Conservation (phyloP, 1,140 invertebrate genomes). For the Gryon sp. region DNA sequence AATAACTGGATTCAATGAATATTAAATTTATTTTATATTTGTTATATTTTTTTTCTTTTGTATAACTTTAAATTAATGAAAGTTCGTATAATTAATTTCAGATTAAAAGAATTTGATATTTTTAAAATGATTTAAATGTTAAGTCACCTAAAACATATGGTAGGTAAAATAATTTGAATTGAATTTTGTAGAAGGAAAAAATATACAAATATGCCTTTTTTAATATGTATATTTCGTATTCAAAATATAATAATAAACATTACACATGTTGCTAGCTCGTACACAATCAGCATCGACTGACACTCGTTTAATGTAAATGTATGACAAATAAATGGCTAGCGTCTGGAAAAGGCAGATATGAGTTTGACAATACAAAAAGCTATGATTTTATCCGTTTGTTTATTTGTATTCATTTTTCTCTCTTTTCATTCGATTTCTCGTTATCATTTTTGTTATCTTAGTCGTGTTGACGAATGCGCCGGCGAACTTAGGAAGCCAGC, state of each 20-base stretch:
- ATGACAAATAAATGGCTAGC: slow-evolving; percentile 72
- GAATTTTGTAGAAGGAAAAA: not conserved
- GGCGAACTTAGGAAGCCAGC: slow-evolving; percentile 55
- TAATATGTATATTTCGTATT: slow-evolving; percentile 77
- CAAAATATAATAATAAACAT: slow-evolving; percentile 79
- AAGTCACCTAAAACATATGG: too few relatives aligned
- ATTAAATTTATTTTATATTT: too few relatives aligned
- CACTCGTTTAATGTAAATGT: slow-evolving; percentile 69
- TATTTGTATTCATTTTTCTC: too few relatives aligned
- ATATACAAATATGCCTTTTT: slow-evolving; percentile 43
- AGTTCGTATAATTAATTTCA: too few relatives aligned
- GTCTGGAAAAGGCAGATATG: slow-evolving; percentile 73
- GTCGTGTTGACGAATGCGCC: slow-evolving; percentile 31
- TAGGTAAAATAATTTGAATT: too few relatives aligned
- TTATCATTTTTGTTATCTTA: not conserved
- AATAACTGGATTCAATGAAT: too few relatives aligned
- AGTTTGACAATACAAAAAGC: slow-evolving; percentile 73
- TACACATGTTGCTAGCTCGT: slow-evolving; percentile 75
- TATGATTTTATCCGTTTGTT: slow-evolving; percentile 46
- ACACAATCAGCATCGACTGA: slow-evolving; percentile 71
- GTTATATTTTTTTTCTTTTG: too few relatives aligned
- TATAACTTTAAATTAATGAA: too few relatives aligned
- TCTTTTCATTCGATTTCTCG: not conserved
- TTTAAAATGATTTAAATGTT: too few relatives aligned
- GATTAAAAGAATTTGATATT: too few relatives aligned